Percentiles rank a stretch among this genome's conserved stretches.
phyloP scores from a whole-genome alignment of 2,113 vertebrate species.

The Pteruthius melanotis region DNA sequence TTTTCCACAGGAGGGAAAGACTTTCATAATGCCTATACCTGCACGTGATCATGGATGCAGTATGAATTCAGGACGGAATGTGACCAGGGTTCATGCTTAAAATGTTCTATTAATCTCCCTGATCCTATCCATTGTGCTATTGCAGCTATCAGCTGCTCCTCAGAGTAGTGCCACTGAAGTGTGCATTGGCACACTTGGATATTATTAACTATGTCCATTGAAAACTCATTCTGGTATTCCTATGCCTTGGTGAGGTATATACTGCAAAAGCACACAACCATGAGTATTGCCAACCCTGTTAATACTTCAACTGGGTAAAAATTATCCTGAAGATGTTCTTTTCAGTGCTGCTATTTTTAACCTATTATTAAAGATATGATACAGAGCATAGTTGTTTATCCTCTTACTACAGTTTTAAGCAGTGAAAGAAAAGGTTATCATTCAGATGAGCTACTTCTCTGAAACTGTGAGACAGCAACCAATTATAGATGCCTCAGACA shows the following conservation, averaged over 20 bases:
- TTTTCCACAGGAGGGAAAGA: not conserved
- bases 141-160: not conserved
- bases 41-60: not conserved
- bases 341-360: not conserved
- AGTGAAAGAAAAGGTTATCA: not conserved
- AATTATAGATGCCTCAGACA: not conserved
- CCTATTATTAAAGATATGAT: not conserved
- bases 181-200: not conserved
- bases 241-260: not conserved
- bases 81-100: not conserved
- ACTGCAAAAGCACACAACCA: not conserved
- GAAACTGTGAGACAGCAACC: not conserved
- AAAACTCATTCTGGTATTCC: not conserved
- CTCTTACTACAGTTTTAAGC: not conserved
- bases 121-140: fast-evolving
- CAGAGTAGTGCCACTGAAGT: not conserved
- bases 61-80: not conserved
- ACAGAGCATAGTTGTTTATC: not conserved
- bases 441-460: not conserved
- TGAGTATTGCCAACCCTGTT: not conserved
- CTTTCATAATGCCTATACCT: not conserved
- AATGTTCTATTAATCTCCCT: not conserved
- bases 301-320: not conserved
- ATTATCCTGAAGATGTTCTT: not conserved
- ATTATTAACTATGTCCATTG: not conserved